Percentiles rank a stretch among this genome's conserved stretches.
Evolutionary conservation across 2,113 vertebrate species (phyloP).

Genomic region (Oceanites oceanicus): DNA sequence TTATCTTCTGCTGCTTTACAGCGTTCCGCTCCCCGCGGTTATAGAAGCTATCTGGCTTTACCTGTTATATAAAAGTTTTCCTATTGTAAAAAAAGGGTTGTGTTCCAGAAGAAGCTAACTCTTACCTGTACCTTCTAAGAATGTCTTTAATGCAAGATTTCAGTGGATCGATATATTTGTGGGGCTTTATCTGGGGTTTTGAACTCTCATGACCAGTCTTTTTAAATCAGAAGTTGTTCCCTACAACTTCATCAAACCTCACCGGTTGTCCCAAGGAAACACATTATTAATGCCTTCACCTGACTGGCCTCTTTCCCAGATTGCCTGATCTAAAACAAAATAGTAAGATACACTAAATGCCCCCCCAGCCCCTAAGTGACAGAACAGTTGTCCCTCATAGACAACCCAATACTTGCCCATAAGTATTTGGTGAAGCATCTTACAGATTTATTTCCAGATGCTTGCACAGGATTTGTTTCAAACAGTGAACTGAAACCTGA

Average conservation of each 20-base stretch:
- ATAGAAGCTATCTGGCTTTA: not conserved
- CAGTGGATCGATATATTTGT: not conserved
- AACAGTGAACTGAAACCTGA: conserved; percentile 17
- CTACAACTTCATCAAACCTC: not conserved
- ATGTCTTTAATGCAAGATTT: not conserved
- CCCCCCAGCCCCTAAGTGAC: rapidly evolving
- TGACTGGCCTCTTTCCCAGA: not conserved
- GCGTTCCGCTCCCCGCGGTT: not conserved
- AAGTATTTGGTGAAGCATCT: not conserved
- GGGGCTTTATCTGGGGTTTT: not conserved
- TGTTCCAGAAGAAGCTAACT: not conserved
- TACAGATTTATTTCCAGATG: not conserved
- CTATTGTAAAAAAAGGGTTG: not conserved
- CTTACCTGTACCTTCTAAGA: not conserved
- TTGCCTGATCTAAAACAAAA: not conserved
- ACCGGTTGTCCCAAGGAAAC: not conserved
- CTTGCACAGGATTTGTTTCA: not conserved
- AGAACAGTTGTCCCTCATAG: not conserved
- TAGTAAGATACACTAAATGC: not conserved
- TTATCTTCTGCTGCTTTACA: not conserved
- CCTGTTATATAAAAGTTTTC: not conserved
- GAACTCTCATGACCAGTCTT: not conserved
- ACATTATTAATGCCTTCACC: not conserved
- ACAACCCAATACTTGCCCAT: rapidly evolving
- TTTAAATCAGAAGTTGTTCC: not conserved